Base-by-base conservation (phyloP, 92 coral and sea anemone genomes). In the Isaurus tuberculatus region DNA sequence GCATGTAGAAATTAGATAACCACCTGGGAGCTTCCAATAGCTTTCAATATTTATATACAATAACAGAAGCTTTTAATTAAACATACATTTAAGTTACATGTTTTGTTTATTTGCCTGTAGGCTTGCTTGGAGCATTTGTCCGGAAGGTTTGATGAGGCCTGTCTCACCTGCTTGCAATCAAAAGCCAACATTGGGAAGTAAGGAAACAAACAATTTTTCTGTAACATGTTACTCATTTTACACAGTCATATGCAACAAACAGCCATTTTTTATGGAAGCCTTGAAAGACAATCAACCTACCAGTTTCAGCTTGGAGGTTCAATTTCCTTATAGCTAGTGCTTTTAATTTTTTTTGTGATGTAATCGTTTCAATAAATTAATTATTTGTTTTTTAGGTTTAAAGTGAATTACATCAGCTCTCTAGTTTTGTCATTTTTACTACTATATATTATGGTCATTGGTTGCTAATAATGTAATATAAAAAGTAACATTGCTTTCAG, bases 101-200 rank as follows among this genome's bases (percentile, higher is more conserved):
- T 33, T 3, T 19, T 5, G 20, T 30, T 79, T 33, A 13, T 44
- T 2, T 28, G 65, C 40, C 22, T 28, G 46, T 61, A 80, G 85
- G 75, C 85, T 65, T 80, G 75, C 75, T 31, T 28, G 20, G 75
- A 80, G 58, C 85, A 80, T 80, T 80, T 80, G 85, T 36, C 74
- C 15, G 85, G 85, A 31, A 64, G 61, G 40, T 80, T 36, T 80
- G 85, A 64, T 64, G 74, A 65, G 16, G 72, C 85, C 29, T 80
- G 85, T 80, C 85, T 80, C 11, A 77, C 36, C 70, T 77, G 83
- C 22, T 53, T 77, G 83, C 83, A 77, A 30, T 53, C 83, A 11
- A 64, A 80, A 80, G 85, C 85, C 75, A 80, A 80, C 37, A 80
- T 65, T 65, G 85, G 85, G 37, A 80, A 80, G 85, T 80, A 43